These are phyloP conservation scores for Diuraphis noxia DNA, from an alignment of 1,140 invertebrate species.

Conservation along the genomic window DNA sequence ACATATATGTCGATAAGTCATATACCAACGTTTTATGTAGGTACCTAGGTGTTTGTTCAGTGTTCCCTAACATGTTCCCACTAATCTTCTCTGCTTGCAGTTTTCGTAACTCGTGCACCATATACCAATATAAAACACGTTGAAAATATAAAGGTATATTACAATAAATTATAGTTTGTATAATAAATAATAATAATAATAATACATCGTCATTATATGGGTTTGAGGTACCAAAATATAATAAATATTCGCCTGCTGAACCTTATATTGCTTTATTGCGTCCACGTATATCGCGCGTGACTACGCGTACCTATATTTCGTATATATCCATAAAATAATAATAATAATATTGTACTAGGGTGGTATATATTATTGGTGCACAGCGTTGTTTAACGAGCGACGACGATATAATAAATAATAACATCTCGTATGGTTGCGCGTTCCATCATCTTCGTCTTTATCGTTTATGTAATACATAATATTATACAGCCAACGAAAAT, in stretches of 20 bases:
- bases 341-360: neutral
- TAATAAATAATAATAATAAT: neutral
- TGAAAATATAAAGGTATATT: neutral
- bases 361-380: neutral
- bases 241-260: neutral
- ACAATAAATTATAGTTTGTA: neutral
- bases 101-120: neutral
- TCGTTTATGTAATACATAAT: neutral
- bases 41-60: no score
- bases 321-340: conserved; percentile 31
- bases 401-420: conserved; percentile 15
- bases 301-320: neutral
- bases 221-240: neutral
- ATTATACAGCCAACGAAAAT: neutral
- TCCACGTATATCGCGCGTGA: conserved; percentile 10
- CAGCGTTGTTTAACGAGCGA: conserved; percentile 6
- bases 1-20: neutral
- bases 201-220: neutral
- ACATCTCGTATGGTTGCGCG: neutral
- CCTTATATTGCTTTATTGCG: conserved; percentile 32
- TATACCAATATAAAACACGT: neutral
- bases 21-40: neutral
- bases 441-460: neutral
- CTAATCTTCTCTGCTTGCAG: neutral
- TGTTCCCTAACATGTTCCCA: neutral